phyloP scores from a whole-genome alignment of 2,888 invertebrate species.

The Parnassius mnemosyne region DNA sequence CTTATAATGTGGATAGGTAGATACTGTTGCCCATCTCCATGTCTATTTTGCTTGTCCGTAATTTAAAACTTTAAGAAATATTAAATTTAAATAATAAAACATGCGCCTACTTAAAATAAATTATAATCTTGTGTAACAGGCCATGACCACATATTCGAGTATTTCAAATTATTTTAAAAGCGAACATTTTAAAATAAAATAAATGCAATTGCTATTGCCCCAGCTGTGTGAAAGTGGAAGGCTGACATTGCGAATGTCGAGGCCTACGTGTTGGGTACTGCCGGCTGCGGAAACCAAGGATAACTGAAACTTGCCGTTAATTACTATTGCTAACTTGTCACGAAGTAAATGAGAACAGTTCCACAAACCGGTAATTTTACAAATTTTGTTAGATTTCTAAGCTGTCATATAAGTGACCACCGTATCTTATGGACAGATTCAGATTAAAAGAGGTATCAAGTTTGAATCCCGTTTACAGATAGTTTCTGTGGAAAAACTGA shows the following conservation, averaged over 20 bases:
- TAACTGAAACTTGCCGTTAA: slow-evolving; percentile 11
- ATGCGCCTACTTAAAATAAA: background rate
- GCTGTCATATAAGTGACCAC: too few species aligned
- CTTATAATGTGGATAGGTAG: too few species aligned
- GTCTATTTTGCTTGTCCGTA: too few species aligned
- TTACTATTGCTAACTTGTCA: slow-evolving; percentile 3
- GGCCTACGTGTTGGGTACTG: slow-evolving; percentile 28
- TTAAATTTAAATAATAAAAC: too few species aligned
- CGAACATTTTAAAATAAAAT: slow-evolving; percentile 14
- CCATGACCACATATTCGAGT: slow-evolving; percentile 7
- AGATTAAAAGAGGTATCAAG: too few species aligned
- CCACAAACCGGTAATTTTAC: background rate
- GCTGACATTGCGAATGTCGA: slow-evolving; percentile 42
- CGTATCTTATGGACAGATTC: too few species aligned
- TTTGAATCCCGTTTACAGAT: too few species aligned
- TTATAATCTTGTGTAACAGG: background rate
- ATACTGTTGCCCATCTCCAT: too few species aligned
- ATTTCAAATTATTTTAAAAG: slow-evolving; percentile 12
- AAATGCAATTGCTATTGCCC: slow-evolving; percentile 3
- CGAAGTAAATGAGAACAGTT: slow-evolving; percentile 6
- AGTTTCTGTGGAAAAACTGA: too few species aligned
- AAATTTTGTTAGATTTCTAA: background rate
- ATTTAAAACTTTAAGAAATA: too few species aligned
- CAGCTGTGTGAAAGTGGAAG: slow-evolving; percentile 41
- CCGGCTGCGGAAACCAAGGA: slow-evolving; percentile 23